These are phyloP conservation scores for Trialeurodes vaporariorum DNA, from an alignment of 1,140 invertebrate genomes.

Conservation along the genomic window DNA sequence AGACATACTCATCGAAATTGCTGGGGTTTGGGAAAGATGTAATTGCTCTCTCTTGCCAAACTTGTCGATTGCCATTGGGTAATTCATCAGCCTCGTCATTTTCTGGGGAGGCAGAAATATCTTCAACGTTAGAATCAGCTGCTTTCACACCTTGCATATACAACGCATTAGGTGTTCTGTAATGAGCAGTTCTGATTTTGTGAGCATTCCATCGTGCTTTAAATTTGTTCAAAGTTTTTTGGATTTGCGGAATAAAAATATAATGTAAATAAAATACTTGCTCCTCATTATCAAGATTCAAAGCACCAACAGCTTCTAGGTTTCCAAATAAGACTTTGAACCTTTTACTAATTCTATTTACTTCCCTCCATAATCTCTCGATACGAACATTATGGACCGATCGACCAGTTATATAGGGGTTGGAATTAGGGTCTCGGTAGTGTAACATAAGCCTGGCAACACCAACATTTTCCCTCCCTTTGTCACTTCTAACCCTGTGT, in stretches of 20 bases:
- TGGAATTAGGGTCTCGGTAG: background rate
- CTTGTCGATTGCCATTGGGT: background rate
- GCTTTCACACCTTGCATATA: background rate
- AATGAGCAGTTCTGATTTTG: background rate
- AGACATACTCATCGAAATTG: background rate
- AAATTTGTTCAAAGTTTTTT: background rate
- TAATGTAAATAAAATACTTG: background rate
- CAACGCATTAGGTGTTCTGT: background rate
- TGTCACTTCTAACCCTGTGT: background rate
- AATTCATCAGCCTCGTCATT: background rate
- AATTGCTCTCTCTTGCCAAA: background rate
- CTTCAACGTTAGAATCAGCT: background rate
- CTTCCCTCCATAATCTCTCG: background rate
- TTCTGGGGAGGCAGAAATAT: background rate
- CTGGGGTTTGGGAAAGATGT: background rate
- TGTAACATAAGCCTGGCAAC: background rate
- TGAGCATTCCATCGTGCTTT: background rate
- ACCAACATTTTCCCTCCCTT: background rate
- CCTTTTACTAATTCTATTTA: background rate
- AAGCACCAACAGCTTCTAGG: background rate
- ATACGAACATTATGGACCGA: background rate
- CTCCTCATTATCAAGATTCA: background rate
- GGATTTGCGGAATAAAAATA: background rate
- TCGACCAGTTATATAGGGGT: background rate
- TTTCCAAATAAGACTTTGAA: background rate